A percentile compares a stretch with the other conserved stretches of the same genome.
phyloP scores from a whole-genome alignment of 2,888 invertebrate genomes.

The Yponomeuta evonymella region DNA sequence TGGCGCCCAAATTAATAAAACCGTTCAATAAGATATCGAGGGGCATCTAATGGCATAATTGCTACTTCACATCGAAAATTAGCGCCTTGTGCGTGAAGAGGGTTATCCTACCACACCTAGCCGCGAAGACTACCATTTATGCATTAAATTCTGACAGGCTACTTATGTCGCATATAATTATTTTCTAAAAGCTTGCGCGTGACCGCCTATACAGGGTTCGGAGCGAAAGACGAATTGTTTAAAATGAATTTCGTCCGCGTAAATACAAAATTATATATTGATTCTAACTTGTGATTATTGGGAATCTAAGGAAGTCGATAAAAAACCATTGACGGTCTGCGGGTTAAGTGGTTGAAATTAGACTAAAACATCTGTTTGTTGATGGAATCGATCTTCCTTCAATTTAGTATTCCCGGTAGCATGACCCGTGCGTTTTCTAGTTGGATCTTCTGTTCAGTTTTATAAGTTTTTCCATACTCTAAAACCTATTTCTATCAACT shows the following conservation, averaged over 20 bases:
- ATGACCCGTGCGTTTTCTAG: too few relatives aligned
- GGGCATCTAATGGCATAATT: conserved; percentile 68
- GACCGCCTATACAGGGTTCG: conserved; percentile 40
- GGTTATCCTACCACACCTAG: conserved; percentile 45
- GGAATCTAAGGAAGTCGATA: conserved; percentile 8
- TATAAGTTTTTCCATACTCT: too few relatives aligned
- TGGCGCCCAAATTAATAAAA: conserved; percentile 40
- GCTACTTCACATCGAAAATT: conserved; percentile 63
- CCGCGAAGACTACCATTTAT: conserved; percentile 65
- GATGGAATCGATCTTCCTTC: not conserved
- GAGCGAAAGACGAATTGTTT: conserved; percentile 55
- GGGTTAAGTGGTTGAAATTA: not conserved
- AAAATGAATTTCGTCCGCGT: conserved; percentile 38
- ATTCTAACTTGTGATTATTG: conserved; percentile 35
- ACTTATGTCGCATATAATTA: conserved; percentile 68
- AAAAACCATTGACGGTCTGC: not conserved
- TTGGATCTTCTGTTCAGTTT: too few relatives aligned
- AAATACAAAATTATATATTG: conserved; percentile 48
- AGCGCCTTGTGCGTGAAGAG: conserved; percentile 56
- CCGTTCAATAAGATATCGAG: conserved; percentile 67
- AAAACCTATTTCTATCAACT: too few relatives aligned
- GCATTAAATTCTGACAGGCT: conserved; percentile 70
- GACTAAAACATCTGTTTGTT: conserved; percentile 1
- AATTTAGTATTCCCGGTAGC: too few relatives aligned
- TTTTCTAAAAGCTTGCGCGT: conserved; percentile 54